Evolutionary conservation across 2,113 vertebrate species (phyloP), one percentile per base, ranked within the genome.

Genomic region (Stictonetta naevosa): DNA sequence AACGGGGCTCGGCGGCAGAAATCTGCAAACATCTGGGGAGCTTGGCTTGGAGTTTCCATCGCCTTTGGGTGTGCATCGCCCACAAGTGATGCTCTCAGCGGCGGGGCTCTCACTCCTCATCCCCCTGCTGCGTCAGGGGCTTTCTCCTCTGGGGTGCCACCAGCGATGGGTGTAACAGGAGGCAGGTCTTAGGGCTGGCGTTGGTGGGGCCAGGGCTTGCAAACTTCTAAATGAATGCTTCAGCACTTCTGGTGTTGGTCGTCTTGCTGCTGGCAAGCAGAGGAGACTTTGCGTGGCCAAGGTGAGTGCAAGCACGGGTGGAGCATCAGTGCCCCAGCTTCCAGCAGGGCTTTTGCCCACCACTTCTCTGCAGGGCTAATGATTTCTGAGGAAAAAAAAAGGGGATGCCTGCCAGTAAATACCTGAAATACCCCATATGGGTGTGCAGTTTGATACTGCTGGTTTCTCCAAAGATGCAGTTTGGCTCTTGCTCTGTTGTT

Each of bases 271-370:
- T 38, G 42, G 23, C 4, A 59, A 52, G 62, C 1, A 9, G 17
- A 33, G 42, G 25, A 79, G 14, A 22, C 26, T 34, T 68, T 82
- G 8, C 16, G 48, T 73, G 66, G 48, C 56, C 17, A 29, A 69
- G 44, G 31, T 0, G 1, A 66, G 22, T 0, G 0, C 12, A 33
- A 64, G 12, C 5, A 2, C 22, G 25, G 36, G 13, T 59, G 42
- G 75, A 68, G 36, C 6, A 75, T 56, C 4, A 10, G 17, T n/a
- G 53, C 15, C 9, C 11, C 64, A 74, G 38, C n/a, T 53, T 53
- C 68, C 44, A 66, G 3, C 29, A 40, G 62, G 40, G 18, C 19
- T 63, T 90, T 21, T 36, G 10, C 33, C 52, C 14, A 17, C 42
- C 0, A 3, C n/a, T 75, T 75, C 46, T 66, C 26, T 40, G 8